phyloP scores from a whole-genome alignment of 1,140 invertebrate species.

The Microvelia longipes region DNA sequence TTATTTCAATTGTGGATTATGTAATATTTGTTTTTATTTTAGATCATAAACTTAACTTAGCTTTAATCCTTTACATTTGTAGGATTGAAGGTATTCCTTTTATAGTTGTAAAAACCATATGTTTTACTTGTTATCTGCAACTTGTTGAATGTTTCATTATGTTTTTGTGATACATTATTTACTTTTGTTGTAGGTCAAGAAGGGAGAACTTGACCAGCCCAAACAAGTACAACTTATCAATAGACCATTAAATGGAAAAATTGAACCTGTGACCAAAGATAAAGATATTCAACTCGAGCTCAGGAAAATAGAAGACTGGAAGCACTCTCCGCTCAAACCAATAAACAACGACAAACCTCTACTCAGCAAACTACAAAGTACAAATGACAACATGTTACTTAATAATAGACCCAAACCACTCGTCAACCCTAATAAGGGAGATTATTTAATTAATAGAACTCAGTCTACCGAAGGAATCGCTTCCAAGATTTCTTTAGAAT shows the following conservation, averaged over 20 bases:
- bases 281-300: conserved; percentile 18
- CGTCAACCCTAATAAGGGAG: conserved; percentile 42
- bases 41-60: too few species aligned
- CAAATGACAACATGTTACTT: conserved; percentile 9
- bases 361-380: not conserved
- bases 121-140: too few species aligned
- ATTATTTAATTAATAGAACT: conserved; percentile 60
- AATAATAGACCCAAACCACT: conserved; percentile 24
- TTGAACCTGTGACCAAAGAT: conserved; percentile 1
- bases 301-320: conserved; percentile 15
- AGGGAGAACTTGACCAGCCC: conserved; percentile 19
- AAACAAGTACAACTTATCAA: conserved; percentile 19
- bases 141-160: too few species aligned
- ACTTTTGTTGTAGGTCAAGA: conserved; percentile 12
- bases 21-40: too few species aligned
- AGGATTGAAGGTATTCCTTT: too few species aligned
- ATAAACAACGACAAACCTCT: conserved; percentile 6
- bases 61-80: too few species aligned
- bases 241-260: conserved; percentile 18
- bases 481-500: conserved; percentile 64
- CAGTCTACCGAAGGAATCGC: conserved; percentile 72
- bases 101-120: too few species aligned
- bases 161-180: too few species aligned
- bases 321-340: not conserved
- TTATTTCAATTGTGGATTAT: too few species aligned